These are phyloP conservation scores for Hydropsyche betteni DNA, from an alignment of 2,888 invertebrate species.

Conservation along the genomic window DNA sequence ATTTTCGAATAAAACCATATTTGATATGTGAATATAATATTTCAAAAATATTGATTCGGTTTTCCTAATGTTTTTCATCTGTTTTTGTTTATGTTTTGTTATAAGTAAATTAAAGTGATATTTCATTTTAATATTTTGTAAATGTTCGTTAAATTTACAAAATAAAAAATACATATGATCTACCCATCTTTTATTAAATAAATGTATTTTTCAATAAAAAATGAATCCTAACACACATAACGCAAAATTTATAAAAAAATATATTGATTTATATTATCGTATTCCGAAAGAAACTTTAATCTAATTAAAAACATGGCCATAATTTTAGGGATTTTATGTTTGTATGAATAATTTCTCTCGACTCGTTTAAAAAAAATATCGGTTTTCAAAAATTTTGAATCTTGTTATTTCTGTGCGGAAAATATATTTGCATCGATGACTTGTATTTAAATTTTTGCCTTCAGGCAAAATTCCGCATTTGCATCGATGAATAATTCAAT, in stretches of 20 bases:
- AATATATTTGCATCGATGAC: neutral
- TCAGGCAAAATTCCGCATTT: neutral
- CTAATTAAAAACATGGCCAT: neutral
- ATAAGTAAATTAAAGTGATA: too few species aligned
- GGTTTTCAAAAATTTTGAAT: neutral
- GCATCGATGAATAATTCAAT: neutral
- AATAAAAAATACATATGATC: too few species aligned
- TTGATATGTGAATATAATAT: too few species aligned
- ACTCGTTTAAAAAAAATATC: neutral
- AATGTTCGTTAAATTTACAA: too few species aligned
- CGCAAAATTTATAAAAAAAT: neutral
- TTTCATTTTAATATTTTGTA: too few species aligned
- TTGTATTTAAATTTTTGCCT: neutral
- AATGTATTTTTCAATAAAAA: too few species aligned
- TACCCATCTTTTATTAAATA: too few species aligned
- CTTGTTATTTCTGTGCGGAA: neutral
- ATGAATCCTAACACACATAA: neutral
- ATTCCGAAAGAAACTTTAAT: neutral
- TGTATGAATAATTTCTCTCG: conserved; percentile 3
- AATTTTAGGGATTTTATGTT: conserved; percentile 17
- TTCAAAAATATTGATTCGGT: too few species aligned
- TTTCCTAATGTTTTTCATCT: too few species aligned
- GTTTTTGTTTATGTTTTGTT: too few species aligned
- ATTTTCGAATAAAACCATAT: too few species aligned
- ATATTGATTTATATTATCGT: neutral